Base-by-base conservation (phyloP, 2,113 vertebrate species). In the Dipodomys spectabilis region DNA sequence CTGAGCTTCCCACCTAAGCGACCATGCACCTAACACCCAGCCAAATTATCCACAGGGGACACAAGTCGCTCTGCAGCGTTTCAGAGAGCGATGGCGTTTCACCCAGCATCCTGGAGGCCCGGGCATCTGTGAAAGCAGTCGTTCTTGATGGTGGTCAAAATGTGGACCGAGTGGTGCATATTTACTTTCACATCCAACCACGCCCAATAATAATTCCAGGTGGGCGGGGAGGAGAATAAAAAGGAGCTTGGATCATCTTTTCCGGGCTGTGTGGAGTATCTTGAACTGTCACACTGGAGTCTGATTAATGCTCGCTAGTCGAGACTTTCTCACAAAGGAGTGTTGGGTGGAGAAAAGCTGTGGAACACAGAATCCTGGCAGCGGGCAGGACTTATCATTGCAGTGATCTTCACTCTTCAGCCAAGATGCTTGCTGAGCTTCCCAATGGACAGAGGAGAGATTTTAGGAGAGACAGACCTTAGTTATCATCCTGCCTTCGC, bases 11-110 rank as follows among this genome's bases (percentile, higher is more conserved):
- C 2, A 10, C 7, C 64, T 30, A 25, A 65, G 35, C 44, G 39
- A 8, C 71, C 28, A 9, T 62, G 32, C 1, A 0, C 28, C 71
- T 19, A 13, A 4, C 2, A 1, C 1, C 39, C 10, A 77, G 57
- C 45, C 91, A 73, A 27, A 64, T 6, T 32, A 18, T 30, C 64
- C 15, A 23, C 65, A 57, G 20, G 73, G 27, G 80, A n/a, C 28
- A 20, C 27, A 75, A 49, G 45, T 53, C 35, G 25, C 22, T 81
- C 32, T 65, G 45, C 45, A 2, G 1, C 49, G 44, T 53, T 77
- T 77, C 73, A 16, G 10, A 92, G 62, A 67, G 27, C 74, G 53
- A 16, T 2, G 39, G 30, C 35, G 44, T 82, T 35, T 82, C 57
- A 45, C 27, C 35, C 74, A 28, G 23, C 35, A 28, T 35, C 62